Evolutionary conservation across 2,113 vertebrate species (phyloP), one percentile per base, ranked within the genome.

Genomic region (Osmerus mordax): DNA sequence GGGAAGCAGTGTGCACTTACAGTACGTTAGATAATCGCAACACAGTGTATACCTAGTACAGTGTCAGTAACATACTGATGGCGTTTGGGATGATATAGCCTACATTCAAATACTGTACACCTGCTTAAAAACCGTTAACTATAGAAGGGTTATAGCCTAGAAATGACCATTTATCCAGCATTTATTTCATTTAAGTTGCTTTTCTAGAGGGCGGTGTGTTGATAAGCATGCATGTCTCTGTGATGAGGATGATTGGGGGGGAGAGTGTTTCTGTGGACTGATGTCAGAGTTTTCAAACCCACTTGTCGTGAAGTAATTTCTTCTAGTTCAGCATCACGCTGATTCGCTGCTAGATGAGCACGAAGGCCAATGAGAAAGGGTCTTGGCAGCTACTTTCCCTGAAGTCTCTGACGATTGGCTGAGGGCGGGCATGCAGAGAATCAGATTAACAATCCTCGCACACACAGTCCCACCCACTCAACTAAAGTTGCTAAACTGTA

Each of bases 281-380:
- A 65, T 82, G 77, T 80, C 74, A 67, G 75, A 86, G 73, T 73
- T 87, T 78, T 85, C 83, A 84, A 73, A 82, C 80, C 73, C 69
- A 63, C 84, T 81, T 88, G 84, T 86, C 86, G 86, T 87, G 85
- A 91, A 92, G 90, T 90, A 80, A 80, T 76, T 87, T 87, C 84
- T 86, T 84, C 82, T 64, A 85, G 76, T 83, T 90, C 89, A 88
- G 89, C 90, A 73, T 75, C 79, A 36, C 81, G 90, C 90, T 90
- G 90, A 90, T 89, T 86, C 88, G 92, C 92, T 93, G 91, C 92
- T 92, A 92, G 78, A 90, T 75, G 78, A 87, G 91, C 91, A 91
- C 91, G 89, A 89, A 91, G 88, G 86, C 89, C 86, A 81, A 83
- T 76, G 72, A 83, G 70, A 78, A 78, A 86, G 83, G 90, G 85